Evolutionary conservation across 2,888 invertebrate species (phyloP).

Genomic region (Phengaris alcon): DNA sequence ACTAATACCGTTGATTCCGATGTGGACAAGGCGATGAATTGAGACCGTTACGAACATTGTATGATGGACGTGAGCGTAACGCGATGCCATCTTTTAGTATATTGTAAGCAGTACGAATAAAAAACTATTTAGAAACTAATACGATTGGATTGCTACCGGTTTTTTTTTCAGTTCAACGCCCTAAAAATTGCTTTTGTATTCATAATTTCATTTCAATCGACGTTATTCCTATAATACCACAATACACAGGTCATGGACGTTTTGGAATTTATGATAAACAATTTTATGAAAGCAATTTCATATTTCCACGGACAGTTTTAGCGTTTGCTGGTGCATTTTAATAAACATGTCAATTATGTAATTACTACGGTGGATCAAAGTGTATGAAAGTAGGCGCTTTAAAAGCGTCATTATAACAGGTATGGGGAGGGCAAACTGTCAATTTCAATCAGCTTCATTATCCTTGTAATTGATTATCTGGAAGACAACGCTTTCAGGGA

Average conservation of each 20-base stretch:
- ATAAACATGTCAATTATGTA: slow-evolving; percentile 24
- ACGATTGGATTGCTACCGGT: slow-evolving; percentile 40
- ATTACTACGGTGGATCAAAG: slow-evolving; percentile 5
- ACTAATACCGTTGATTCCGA: slow-evolving; percentile 60
- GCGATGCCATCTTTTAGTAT: slow-evolving; percentile 53
- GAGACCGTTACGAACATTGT: slow-evolving; percentile 65
- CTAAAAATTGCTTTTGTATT: slow-evolving; percentile 26
- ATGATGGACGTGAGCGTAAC: slow-evolving; percentile 61
- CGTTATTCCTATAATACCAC: neutral
- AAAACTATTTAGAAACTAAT: slow-evolving; percentile 47
- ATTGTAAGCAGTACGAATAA: slow-evolving; percentile 48
- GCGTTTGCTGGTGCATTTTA: slow-evolving; percentile 13
- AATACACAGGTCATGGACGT: slow-evolving; percentile 10
- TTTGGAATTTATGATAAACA: neutral
- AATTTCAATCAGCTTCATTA: slow-evolving; percentile 27
- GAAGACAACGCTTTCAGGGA: slow-evolving; percentile 8
- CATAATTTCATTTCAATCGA: slow-evolving; percentile 12
- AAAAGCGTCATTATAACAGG: slow-evolving; percentile 15
- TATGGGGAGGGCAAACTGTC: slow-evolving; percentile 22
- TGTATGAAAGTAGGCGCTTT: slow-evolving; percentile 12
- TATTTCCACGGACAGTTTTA: slow-evolving; percentile 19
- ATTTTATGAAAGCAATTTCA: slow-evolving; percentile 18
- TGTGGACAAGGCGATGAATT: slow-evolving; percentile 51
- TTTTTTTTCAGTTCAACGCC: slow-evolving; percentile 35
- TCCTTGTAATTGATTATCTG: slow-evolving; percentile 23